Base-by-base conservation (phyloP, 2,113 vertebrate species). In the Gasterosteus nipponicus region DNA sequence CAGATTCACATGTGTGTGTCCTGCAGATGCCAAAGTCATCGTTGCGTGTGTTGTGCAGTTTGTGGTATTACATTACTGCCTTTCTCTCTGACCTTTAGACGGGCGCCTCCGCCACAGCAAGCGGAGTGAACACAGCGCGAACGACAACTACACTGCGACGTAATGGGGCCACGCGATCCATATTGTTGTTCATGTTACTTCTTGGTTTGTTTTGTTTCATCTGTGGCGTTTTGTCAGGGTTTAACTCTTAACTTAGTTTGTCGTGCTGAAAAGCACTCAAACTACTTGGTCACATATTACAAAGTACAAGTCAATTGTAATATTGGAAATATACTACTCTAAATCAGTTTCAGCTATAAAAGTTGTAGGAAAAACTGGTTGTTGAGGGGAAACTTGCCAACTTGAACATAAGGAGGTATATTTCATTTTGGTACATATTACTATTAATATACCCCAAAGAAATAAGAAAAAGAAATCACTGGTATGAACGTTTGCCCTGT, bases 81-180 rank as follows among this genome's bases (percentile, higher is more conserved):
- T 69, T 38, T 38, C 44, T 35, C 63, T 79, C 46, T 87, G 80
- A 81, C 87, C 85, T 89, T 87, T 57, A 62, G 42, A 66, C 44
- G 2, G 22, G 31, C 49, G 56, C 2, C n/a, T 64, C 29, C 41
- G 44, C 64, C 16, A 5, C 42, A 19, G n/a, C 56, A 9, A 53
- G 44, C 53, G 12, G 22, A 66, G 33, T 16, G 3, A 41, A 65
- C 44, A n/a, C 60, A 53, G 22, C 51, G n/a, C 47, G 7, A 2
- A 49, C 18, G 1, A 47, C 12, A 47, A 47, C 46, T 18, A 33
- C 2, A 49, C 22, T 35, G 9, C 57, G 67, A 35, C 47, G 19
- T 15, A 10, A 33, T 57, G 18, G 19, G 16, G 66, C n/a, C 18
- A 10, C 33, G 26, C 26, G 29, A 29, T 3, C 46, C 47, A 51